These are phyloP conservation scores for Chloropsis hardwickii DNA, from an alignment of 2,113 vertebrate genomes.

Conservation along the genomic window DNA sequence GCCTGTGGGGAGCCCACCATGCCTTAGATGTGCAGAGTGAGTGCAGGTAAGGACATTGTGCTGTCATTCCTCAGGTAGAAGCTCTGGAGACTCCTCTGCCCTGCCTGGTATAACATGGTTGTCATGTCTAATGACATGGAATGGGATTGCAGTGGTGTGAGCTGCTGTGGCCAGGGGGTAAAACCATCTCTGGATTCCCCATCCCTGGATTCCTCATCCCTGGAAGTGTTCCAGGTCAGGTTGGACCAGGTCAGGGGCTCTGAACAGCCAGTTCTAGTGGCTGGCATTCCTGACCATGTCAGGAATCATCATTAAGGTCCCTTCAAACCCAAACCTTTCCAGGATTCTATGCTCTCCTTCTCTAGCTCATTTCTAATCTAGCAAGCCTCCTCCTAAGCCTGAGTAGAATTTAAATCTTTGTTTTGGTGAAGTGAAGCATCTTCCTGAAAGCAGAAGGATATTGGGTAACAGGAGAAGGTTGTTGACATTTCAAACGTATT, in stretches of 20 bases:
- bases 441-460: background rate
- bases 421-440: background rate
- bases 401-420: background rate
- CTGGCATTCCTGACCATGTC: background rate
- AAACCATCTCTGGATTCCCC: background rate
- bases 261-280: background rate
- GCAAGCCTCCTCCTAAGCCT: background rate
- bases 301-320: background rate
- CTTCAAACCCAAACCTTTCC: background rate
- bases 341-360: background rate
- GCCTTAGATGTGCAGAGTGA: background rate
- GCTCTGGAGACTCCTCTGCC: background rate
- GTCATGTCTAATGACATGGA: background rate
- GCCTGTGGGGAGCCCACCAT: background rate
- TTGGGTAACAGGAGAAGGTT: background rate
- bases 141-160: background rate
- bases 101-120: fast-evolving
- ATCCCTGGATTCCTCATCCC: background rate
- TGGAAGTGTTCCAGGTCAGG: background rate
- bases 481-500: background rate
- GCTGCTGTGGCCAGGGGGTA: background rate
- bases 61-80: background rate
- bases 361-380: background rate
- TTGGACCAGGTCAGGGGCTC: background rate
- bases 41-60: background rate